Conservation (phyloP, 2,888 invertebrate genomes). For the Teleiodes luculella region DNA sequence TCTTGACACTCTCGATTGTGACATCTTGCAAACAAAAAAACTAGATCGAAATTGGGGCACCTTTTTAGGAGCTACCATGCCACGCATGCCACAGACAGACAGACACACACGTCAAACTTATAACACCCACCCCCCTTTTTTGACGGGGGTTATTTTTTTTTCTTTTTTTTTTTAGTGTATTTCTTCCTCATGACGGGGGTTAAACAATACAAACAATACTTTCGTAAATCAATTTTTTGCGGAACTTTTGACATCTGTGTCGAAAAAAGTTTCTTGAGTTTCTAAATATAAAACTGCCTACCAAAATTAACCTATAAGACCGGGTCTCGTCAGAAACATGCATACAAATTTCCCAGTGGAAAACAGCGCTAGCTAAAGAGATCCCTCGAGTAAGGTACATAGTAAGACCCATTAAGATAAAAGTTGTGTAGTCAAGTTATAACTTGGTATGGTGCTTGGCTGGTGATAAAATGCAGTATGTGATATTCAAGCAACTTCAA, state of each 20-base stretch:
- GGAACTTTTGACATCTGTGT: background rate
- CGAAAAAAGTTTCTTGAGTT: background rate
- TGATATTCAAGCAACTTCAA: background rate
- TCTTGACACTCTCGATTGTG: too few species aligned
- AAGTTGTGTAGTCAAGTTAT: background rate
- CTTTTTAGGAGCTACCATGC: too few species aligned
- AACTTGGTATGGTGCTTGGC: background rate
- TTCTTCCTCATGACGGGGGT: too few species aligned
- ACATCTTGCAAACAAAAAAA: too few species aligned
- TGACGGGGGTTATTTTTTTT: too few species aligned
- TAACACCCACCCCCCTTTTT: too few species aligned
- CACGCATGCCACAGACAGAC: too few species aligned
- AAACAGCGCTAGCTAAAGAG: background rate
- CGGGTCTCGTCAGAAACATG: slow-evolving; percentile 9
- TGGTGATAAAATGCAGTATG: background rate
- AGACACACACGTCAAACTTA: too few species aligned
- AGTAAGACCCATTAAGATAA: background rate
- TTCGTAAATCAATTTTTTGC: background rate
- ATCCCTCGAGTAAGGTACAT: slow-evolving; percentile 1
- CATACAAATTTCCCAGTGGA: slow-evolving; percentile 17
- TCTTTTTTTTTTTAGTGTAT: too few species aligned
- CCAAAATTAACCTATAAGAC: background rate
- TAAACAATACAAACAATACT: too few species aligned
- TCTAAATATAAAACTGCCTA: too few species aligned
- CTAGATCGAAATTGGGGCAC: too few species aligned